Percentiles rank a stretch among this genome's conserved stretches.
phyloP scores from a whole-genome alignment of 2,888 invertebrate genomes.

The Euplagia quadripunctaria region DNA sequence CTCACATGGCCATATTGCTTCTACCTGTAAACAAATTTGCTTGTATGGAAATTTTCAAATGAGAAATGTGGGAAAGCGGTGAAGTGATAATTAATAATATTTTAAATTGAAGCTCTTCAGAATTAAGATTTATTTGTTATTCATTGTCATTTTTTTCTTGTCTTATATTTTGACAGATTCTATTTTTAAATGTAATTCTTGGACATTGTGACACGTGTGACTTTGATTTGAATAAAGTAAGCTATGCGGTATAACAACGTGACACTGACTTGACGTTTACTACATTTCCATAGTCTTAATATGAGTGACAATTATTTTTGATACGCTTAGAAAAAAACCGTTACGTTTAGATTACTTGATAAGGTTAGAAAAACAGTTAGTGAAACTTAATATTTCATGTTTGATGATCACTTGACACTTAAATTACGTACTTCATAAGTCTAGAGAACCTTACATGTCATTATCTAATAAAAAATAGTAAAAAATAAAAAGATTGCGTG shows the following conservation, averaged over 20 bases:
- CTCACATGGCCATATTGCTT: slow-evolving; percentile 82
- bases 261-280: neutral
- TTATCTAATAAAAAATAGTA: neutral
- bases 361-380: neutral
- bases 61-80: neutral
- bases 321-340: too few relatives aligned
- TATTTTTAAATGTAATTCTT: too few relatives aligned
- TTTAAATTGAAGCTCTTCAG: neutral
- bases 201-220: too few relatives aligned
- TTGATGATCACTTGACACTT: too few relatives aligned
- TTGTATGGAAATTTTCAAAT: too few relatives aligned
- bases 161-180: neutral
- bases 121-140: neutral
- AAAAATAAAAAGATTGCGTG: neutral
- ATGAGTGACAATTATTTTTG: too few relatives aligned
- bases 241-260: neutral
- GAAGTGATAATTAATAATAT: too few relatives aligned
- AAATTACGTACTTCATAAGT: too few relatives aligned
- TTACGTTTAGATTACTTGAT: too few relatives aligned
- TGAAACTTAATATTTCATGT: neutral
- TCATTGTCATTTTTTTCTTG: neutral
- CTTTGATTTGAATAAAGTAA: too few relatives aligned
- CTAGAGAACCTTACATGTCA: neutral
- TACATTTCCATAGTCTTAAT: neutral
- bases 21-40: slow-evolving; percentile 64